phyloP scores from a whole-genome alignment of 2,113 vertebrate genomes.

The Cricetomys ansorgei region DNA sequence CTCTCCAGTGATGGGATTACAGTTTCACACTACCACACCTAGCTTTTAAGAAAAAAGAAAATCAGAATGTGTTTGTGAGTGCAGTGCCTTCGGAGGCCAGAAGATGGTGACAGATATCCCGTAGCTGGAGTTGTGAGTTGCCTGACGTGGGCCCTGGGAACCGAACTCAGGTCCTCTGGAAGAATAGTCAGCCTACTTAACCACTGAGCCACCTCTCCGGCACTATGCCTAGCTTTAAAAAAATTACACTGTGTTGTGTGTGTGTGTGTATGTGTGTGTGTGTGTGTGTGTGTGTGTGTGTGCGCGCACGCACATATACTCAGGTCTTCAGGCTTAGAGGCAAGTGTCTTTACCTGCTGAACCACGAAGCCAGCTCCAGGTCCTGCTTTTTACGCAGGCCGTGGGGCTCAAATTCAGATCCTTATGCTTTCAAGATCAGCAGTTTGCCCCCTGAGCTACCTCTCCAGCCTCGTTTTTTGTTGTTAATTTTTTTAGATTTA shows the following conservation, averaged over 20 bases:
- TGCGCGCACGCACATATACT: fast-evolving
- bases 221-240: no score
- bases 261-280: not conserved
- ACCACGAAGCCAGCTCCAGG: not conserved
- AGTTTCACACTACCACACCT: not conserved
- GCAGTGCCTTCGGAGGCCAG: not conserved
- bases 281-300: not conserved
- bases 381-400: not conserved
- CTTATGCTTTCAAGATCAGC: not conserved
- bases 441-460: not conserved
- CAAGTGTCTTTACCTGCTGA: not conserved
- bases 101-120: not conserved
- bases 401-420: not conserved
- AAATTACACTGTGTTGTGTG: no score
- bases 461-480: not conserved
- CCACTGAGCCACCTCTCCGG: not conserved
- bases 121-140: not conserved
- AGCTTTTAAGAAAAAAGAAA: not conserved
- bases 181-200: not conserved
- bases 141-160: not conserved
- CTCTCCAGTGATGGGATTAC: not conserved
- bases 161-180: not conserved
- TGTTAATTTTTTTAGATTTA: not conserved
- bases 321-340: not conserved
- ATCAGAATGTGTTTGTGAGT: not conserved